These are phyloP conservation scores for Heteromyza rotundicornis DNA, from an alignment of 2,888 invertebrate species.

Conservation along the genomic window DNA sequence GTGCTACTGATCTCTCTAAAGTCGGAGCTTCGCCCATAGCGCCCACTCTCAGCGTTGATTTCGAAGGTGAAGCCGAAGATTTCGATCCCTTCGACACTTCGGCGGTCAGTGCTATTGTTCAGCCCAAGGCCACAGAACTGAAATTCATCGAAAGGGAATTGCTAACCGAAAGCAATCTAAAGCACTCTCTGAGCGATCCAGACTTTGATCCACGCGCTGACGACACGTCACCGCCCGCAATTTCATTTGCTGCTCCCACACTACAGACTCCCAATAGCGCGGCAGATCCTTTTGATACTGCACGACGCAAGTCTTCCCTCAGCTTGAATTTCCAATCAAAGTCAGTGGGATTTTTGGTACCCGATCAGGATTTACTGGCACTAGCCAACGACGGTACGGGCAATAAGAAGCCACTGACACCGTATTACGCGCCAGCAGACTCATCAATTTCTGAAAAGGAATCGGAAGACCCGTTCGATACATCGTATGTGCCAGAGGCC, in stretches of 20 bases:
- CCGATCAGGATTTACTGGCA: conserved; percentile 68
- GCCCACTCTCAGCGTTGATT: conserved; percentile 66
- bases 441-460: conserved; percentile 62
- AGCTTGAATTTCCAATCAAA: conserved; percentile 67
- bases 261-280: conserved; percentile 19
- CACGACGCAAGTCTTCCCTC: conserved; percentile 68
- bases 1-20: conserved; percentile 76
- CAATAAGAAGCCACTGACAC: conserved; percentile 77
- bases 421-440: conserved; percentile 73
- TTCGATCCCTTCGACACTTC: conserved; percentile 90
- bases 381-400: conserved; percentile 68
- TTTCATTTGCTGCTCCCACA: conserved; percentile 15
- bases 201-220: conserved; percentile 84
- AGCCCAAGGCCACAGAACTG: conserved; percentile 79
- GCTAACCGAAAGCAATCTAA: conserved; percentile 66
- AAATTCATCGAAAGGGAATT: conserved; percentile 81
- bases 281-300: conserved; percentile 43
- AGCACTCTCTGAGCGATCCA: conserved; percentile 72
- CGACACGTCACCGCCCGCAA: conserved; percentile 32
- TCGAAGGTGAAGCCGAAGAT: conserved; percentile 63
- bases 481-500: conserved; percentile 79
- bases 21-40: conserved; percentile 73
- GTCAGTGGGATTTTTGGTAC: conserved; percentile 69
- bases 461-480: conserved; percentile 82
- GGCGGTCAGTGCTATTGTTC: conserved; percentile 72